phyloP scores from a whole-genome alignment of 2,888 invertebrate species.

The Kuschelorhynchus macadamiae region DNA sequence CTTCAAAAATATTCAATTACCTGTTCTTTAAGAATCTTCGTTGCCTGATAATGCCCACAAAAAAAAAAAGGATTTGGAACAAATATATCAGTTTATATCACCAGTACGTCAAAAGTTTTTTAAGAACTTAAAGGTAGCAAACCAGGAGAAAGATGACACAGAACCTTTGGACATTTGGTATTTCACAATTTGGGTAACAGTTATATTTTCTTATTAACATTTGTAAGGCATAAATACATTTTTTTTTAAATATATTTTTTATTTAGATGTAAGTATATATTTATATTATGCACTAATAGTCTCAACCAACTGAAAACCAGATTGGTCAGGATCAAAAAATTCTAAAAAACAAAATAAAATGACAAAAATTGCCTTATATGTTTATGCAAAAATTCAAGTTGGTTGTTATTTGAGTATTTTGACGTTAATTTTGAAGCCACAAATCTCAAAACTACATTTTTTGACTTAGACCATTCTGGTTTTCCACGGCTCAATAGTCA shows the following conservation, averaged over 20 bases:
- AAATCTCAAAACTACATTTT: too few relatives aligned
- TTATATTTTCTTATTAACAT: too few relatives aligned
- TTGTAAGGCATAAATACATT: too few relatives aligned
- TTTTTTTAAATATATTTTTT: too few relatives aligned
- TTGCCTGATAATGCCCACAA: not conserved
- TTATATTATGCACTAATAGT: slow-evolving; percentile 5
- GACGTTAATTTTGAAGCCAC: too few relatives aligned
- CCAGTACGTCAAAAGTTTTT: not conserved
- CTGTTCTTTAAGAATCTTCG: not conserved
- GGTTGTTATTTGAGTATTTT: too few relatives aligned
- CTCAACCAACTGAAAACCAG: not conserved
- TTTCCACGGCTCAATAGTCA: too few relatives aligned
- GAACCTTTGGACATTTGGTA: not conserved
- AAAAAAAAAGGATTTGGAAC: not conserved
- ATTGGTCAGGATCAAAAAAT: not conserved
- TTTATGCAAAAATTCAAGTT: not conserved
- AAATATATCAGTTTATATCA: slow-evolving; percentile 2
- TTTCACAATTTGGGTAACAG: too few relatives aligned
- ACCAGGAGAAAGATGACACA: not conserved
- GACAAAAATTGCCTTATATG: not conserved
- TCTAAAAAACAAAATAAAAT: not conserved
- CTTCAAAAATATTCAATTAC: not conserved
- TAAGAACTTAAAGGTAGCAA: not conserved
- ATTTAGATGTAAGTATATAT: not conserved
- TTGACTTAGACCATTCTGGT: too few relatives aligned